A percentile compares a stretch with the other conserved stretches of the same genome.
These are phyloP conservation scores for Yasuhikotakia modesta DNA, from an alignment of 2,797 vertebrate species.

Conservation along the genomic window DNA sequence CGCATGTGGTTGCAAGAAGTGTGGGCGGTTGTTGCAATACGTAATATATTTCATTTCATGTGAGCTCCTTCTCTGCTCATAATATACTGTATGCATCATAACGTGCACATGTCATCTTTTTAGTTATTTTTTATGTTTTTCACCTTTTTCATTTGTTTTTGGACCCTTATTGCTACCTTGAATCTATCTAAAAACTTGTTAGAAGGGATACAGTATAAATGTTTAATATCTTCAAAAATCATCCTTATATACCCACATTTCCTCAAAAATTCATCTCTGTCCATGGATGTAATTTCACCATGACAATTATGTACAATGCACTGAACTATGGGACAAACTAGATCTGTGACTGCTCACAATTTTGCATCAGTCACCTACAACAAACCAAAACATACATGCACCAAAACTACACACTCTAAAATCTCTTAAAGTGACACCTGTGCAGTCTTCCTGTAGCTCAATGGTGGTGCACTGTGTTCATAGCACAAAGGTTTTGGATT, in stretches of 20 bases:
- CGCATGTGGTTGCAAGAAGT: constrained; percentile 18
- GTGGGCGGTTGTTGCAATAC: constrained; percentile 13
- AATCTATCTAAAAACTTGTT: constrained; percentile 17
- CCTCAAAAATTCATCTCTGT: constrained; percentile 27
- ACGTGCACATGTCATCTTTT: background rate
- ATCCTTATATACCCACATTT: constrained; percentile 3
- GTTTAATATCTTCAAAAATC: constrained; percentile 32
- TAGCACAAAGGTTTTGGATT: no score
- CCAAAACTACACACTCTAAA: background rate
- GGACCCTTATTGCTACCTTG: constrained; percentile 25
- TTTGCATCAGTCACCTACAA: constrained; percentile 29
- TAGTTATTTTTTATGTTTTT: constrained; percentile 20
- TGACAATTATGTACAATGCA: constrained; percentile 50
- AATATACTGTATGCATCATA: constrained; percentile 11
- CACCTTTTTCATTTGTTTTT: constrained; percentile 11
- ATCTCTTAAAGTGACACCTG: background rate
- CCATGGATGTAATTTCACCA: constrained; percentile 19
- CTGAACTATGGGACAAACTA: constrained; percentile 42
- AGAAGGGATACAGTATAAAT: constrained; percentile 16
- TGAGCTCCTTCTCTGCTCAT: background rate
- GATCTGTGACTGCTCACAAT: constrained; percentile 27
- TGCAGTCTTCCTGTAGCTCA: no score
- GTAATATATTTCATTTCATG: constrained; percentile 17
- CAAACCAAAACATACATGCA: background rate
- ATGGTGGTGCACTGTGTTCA: no score